Conservation (phyloP, 2,888 invertebrate species). For the Fragum whitleyi region DNA sequence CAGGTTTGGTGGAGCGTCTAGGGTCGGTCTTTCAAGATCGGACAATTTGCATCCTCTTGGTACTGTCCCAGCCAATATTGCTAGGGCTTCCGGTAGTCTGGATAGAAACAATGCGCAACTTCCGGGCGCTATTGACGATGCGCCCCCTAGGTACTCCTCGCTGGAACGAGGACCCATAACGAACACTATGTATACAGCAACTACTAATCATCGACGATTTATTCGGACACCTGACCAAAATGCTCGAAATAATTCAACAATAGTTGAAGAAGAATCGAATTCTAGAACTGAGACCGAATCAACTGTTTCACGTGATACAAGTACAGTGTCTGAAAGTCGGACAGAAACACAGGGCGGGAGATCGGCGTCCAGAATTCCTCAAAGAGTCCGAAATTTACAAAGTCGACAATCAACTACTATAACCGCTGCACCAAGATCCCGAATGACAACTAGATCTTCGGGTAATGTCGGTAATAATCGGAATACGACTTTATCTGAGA, state of each 20-base stretch:
- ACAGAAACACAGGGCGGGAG: not conserved
- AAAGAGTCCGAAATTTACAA: slow-evolving; percentile 17
- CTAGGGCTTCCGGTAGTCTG: slow-evolving; percentile 26
- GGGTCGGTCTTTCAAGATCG: not conserved
- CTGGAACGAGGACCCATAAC: slow-evolving; percentile 26
- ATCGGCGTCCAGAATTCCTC: slow-evolving; percentile 11
- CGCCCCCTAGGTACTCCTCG: slow-evolving; percentile 52
- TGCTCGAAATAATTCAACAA: not conserved
- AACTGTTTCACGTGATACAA: not conserved
- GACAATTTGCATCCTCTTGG: not conserved
- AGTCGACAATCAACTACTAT: slow-evolving; percentile 15
- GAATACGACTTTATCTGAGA: not conserved
- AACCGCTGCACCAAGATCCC: not conserved
- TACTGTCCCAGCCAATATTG: not conserved
- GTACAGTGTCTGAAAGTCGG: not conserved
- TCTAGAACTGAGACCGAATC: slow-evolving; percentile 12
- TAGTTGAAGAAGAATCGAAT: slow-evolving; percentile 1
- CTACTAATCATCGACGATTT: slow-evolving; percentile 38
- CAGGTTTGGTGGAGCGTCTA: slow-evolving; percentile 27
- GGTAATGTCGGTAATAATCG: not conserved
- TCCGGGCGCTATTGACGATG: slow-evolving; percentile 28
- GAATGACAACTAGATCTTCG: slow-evolving; percentile 9
- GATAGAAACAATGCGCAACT: slow-evolving; percentile 6
- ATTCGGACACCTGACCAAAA: slow-evolving; percentile 40
- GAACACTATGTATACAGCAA: not conserved